Evolutionary conservation across 2,113 vertebrate species (phyloP), one percentile per base, ranked within the genome.

Genomic region (Apistogramma diplotaenia): DNA sequence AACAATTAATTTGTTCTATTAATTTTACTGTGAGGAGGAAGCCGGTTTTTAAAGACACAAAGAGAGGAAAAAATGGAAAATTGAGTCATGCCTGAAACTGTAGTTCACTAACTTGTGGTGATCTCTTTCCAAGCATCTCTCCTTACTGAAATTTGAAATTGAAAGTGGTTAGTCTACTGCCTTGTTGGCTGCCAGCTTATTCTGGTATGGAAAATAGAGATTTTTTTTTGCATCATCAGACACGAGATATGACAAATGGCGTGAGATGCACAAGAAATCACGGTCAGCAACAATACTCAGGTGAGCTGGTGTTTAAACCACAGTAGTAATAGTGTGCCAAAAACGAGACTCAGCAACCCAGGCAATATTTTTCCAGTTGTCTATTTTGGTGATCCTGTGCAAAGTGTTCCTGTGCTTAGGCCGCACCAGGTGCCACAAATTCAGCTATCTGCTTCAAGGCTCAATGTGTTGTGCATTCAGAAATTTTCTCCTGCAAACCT

Each of bases 391-490:
- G 33, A 8, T 35, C 8, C 8, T 35, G 33, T 35, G 33, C 33
- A 35, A 35, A 65, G 21, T 25, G 25, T 25, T 46, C 37, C 61
- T 46, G 61, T 40, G 46, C 61, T 46, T 67, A 67, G n/a, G n/a
- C n/a, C n/a, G n/a, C n/a, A n/a, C n/a, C n/a, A n/a, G n/a, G n/a
- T n/a, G n/a, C n/a, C n/a, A n/a, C n/a, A n/a, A n/a, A n/a, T n/a
- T n/a, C n/a, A n/a, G n/a, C n/a, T n/a, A n/a, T 43, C 37, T 43
- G 61, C 37, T 43, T 25, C 61, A 0, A 25, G 61, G 21, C 9
- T 25, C 0, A 65, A 65, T 43, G 9, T 65, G 35, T 43, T 65
- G 21, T 65, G 43, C 25, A 5, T 25, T 67, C 37, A 65, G 0
- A 65, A 11, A 65, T 43, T 37, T 18, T 67, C 61, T 46, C 46